Percentiles rank a stretch among this genome's conserved stretches.
Evolutionary conservation across 2,888 invertebrate species (phyloP).

Genomic region (Craniophora ligustri): DNA sequence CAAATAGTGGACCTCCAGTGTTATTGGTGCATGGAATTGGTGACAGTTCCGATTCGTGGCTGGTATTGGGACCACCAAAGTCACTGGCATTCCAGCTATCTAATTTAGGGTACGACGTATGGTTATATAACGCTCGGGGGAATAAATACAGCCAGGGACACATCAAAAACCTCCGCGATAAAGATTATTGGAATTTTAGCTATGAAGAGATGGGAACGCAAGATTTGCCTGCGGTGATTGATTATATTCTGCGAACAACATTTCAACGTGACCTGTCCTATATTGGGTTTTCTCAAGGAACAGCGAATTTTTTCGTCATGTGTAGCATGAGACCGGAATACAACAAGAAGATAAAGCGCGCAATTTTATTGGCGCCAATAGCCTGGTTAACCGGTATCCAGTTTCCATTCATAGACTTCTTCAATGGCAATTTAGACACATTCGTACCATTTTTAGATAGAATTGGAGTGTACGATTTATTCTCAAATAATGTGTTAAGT

Average conservation of each 20-base stretch:
- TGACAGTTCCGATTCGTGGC: conserved; percentile 81
- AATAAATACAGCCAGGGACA: conserved; percentile 80
- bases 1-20: conserved; percentile 73
- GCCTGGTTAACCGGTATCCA: conserved; percentile 69
- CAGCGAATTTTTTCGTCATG: conserved; percentile 77
- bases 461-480: conserved; percentile 72
- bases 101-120: conserved; percentile 76
- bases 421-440: conserved; percentile 61
- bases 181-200: conserved; percentile 78
- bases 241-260: conserved; percentile 71
- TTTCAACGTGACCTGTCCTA: conserved; percentile 68
- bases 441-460: conserved; percentile 59
- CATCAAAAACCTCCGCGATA: conserved; percentile 59
- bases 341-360: conserved; percentile 75
- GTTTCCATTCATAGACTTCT: conserved; percentile 69
- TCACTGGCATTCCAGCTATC: conserved; percentile 75
- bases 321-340: conserved; percentile 75
- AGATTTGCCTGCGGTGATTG: conserved; percentile 77
- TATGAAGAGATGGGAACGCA: conserved; percentile 81
- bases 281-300: conserved; percentile 82
- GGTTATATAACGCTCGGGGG: conserved; percentile 79
- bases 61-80: conserved; percentile 72
- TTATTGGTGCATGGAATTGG: conserved; percentile 78
- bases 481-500: conserved; percentile 61
- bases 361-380: conserved; percentile 78